Base-by-base conservation (phyloP, 1,140 invertebrate species). In the Cyclargus thomasi region DNA sequence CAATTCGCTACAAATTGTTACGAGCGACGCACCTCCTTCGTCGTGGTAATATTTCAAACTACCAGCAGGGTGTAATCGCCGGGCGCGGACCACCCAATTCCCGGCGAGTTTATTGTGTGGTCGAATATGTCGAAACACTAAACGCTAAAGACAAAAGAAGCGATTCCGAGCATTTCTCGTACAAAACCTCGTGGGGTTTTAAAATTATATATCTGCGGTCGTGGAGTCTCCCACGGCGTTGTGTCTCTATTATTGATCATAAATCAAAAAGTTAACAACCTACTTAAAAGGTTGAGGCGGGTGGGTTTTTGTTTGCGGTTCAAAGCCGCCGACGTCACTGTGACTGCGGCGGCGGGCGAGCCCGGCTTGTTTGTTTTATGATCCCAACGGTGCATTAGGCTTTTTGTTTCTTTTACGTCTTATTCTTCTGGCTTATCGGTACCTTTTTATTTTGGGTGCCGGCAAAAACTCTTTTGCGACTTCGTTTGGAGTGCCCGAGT, bases 181-280 rank as follows among this genome's bases (percentile, higher is more conserved):
- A 70, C 64, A 71, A 71, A 68, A 84, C 86, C 79, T 85, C 79
- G 75, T 75, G 75, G 82, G 81, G 83, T 77, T 83, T 87, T 83
- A 83, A 88, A 88, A 87, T 85, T 83, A 86, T 83, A 84, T 83
- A 81, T 82, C 81, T 82, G 82, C 79, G 82, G 79, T 77, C 76
- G 76, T 72, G 73, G 72, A 88, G 85, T 83, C 88, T 90, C 88
- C 88, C 85, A 88, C 84, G 83, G 88, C 79, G 86, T 86, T 88
- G 82, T 83, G 80, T 87, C 86, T 90, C 86, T 88, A 90, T 90
- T 90, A 90, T 88, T 86, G 85, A 81, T 83, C 80, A 85, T 90
- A 90, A 90, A 90, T 90, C 87, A 90, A 88, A 90, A 90, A 88
- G 85, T 90, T 90, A 90, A 90, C 87, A 90, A 90, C 87, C 80